phyloP scores from a whole-genome alignment of 2,113 vertebrate species.

The Vicugna pacos region DNA sequence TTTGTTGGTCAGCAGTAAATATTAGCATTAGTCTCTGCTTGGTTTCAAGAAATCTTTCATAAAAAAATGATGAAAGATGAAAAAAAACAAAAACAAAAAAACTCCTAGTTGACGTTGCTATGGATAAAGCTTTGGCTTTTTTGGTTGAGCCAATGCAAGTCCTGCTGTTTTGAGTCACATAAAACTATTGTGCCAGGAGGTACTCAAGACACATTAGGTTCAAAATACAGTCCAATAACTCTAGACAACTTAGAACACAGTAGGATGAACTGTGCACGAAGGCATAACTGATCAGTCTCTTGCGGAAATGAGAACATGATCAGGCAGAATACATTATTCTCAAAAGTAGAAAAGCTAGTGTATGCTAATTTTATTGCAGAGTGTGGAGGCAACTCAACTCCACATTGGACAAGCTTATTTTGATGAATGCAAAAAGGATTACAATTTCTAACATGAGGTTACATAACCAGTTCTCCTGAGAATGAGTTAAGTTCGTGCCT shows the following conservation, averaged over 20 bases:
- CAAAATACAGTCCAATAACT: neutral
- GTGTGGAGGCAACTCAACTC: neutral
- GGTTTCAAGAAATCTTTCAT: neutral
- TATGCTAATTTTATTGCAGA: neutral
- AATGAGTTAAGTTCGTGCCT: neutral
- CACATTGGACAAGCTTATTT: neutral
- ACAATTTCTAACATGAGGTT: neutral
- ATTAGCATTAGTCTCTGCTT: neutral
- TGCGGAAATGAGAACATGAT: slow-evolving; percentile 22
- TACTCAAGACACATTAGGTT: neutral
- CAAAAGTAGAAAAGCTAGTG: neutral
- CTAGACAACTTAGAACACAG: neutral
- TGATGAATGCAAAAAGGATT: neutral
- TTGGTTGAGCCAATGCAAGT: neutral
- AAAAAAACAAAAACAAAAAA: neutral
- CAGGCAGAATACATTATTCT: neutral
- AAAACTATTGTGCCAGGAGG: neutral
- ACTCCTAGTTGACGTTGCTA: neutral
- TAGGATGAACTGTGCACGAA: neutral
- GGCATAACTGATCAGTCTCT: neutral
- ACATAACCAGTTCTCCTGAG: neutral
- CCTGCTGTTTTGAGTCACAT: neutral
- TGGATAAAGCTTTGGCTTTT: neutral
- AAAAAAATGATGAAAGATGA: neutral
- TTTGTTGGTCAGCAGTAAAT: neutral